phyloP scores from a whole-genome alignment of 2,888 invertebrate genomes.

The Galerucella nymphaeae region DNA sequence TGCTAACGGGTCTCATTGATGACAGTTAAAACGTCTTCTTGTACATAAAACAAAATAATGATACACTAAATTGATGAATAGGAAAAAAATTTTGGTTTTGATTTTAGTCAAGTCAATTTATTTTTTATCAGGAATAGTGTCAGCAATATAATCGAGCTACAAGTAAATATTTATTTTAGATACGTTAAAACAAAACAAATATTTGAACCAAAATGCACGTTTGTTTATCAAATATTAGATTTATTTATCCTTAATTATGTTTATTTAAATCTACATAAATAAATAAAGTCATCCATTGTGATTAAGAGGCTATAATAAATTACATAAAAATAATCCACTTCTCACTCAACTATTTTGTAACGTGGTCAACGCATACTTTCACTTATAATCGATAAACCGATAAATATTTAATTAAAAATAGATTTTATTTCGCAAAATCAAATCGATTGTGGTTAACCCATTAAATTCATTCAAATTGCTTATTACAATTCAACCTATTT shows the following conservation, averaged over 20 bases:
- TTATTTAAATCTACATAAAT: slow-evolving; percentile 1
- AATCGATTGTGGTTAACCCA: not conserved
- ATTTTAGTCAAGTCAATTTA: not conserved
- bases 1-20: too few relatives aligned
- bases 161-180: slow-evolving; percentile 1
- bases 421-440: not conserved
- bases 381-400: not conserved
- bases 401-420: not conserved
- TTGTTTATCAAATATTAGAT: not conserved
- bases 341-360: not conserved
- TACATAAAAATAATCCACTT: not conserved
- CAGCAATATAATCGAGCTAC: not conserved
- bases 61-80: too few relatives aligned
- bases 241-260: not conserved
- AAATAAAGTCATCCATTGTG: not conserved
- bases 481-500: not conserved
- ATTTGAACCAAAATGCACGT: not conserved
- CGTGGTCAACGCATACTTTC: not conserved
- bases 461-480: not conserved
- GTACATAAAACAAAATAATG: too few relatives aligned
- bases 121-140: not conserved
- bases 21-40: too few relatives aligned
- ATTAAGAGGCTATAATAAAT: not conserved
- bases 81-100: too few relatives aligned
- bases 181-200: not conserved